Evolutionary conservation across 1,140 invertebrate genomes (phyloP), one percentile per base, ranked within the genome.

Genomic region (Rhynchophorus ferrugineus): DNA sequence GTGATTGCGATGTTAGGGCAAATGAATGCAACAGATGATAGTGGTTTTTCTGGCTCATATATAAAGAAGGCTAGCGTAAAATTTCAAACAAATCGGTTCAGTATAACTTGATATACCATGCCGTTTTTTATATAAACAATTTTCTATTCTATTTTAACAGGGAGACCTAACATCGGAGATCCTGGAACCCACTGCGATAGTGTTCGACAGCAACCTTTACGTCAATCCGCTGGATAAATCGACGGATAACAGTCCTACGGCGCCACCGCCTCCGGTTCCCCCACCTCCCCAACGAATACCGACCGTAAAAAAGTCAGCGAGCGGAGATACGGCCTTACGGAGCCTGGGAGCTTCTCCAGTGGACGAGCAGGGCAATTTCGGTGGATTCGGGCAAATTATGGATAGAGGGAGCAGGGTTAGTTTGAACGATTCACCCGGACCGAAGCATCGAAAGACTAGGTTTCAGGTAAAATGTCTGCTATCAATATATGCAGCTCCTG

Each of bases 181-280:
- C 8, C 74, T 73, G 46, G 74, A 75, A 57, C 68, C 69, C 49
- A 59, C 68, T 49, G 39, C 66, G 18, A 70, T 71, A 52, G 68
- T 66, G 2, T 66, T 72, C 33, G 82, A 81, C 56, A 87, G 86
- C 68, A 94, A 93, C 75, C 78, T 95, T 56, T 95, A 95, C 73
- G 84, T 95, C 62, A 95, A 95, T 74, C 91, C 91, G 7, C 69
- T 95, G 69, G 87, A 89, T 61, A 79, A 79, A 67, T 75, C 72
- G 66, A 73, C 71, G 56, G 72, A 73, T 51, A 70, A 65, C 44
- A 67, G 61, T 57, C 67, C 64, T 14, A 59, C 58, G 20, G 58
- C 54, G 11, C 22, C 57, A 11, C 38, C 57, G n/a, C 56, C 51
- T 1, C 42, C 58, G 8, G 34, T 53, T 14, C 53, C 53, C 16